Base-by-base conservation (phyloP, 1,140 invertebrate species). In the Rhagoletis zephyria region DNA sequence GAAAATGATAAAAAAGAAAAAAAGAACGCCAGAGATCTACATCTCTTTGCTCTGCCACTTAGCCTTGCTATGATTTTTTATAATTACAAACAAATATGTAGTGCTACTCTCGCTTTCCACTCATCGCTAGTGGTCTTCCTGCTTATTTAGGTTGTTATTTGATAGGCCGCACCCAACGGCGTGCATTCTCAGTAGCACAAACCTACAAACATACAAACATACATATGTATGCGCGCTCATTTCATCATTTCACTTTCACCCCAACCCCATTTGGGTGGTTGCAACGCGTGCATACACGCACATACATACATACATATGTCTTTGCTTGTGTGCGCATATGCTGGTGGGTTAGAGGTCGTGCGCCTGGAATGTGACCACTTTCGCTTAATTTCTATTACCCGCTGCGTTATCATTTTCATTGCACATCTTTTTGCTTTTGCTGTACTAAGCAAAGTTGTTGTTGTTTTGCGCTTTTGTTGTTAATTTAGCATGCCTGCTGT, bases 271-370 rank as follows among this genome's bases (percentile, higher is more conserved):
- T 56, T n/a, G n/a, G 64, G 19, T 0, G 77, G n/a, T 4, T 85
- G 81, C 19, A 60, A 48, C n/a, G 2, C 19, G 56, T 3, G 19
- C 65, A n/a, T 30, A 30, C 30, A 30, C 30, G 30, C 30, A 30
- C 30, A 30, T 30, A 30, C 30, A 30, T 30, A 30, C 30, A 30
- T 30, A 30, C 30, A 30, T 89, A 59, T 87, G 87, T 90, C 74
- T 85, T 85, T 88, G 87, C 88, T 88, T 88, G 87, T 74, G 59
- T 45, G 14, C 63, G 85, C 63, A 64, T 86, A 77, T 86, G 85
- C 63, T 56, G 81, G 90, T 91, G 89, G 87, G 90, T 90, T 90
- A 89, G 89, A 91, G 63, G 64, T 59, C 63, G 86, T 19, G 51
- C 85, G 60, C 64, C 64, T 67, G 64, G 19, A 67, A 67, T 40